A percentile compares a stretch with the other conserved stretches of the same genome.
Evolutionary conservation across 2,113 vertebrate genomes (phyloP).

Genomic region (Sinocyclocheilus rhinocerous): DNA sequence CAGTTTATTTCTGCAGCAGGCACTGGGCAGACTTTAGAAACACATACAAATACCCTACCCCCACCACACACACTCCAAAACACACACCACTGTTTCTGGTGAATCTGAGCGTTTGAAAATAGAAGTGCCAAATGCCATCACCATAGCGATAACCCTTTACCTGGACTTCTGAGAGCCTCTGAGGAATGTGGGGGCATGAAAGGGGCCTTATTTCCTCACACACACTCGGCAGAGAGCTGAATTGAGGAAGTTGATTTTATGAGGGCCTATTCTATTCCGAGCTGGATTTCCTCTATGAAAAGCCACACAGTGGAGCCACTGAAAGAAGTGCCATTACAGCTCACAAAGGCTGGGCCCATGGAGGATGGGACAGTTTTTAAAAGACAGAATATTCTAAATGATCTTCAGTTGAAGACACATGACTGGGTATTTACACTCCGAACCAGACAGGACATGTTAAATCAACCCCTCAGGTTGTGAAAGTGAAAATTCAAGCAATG

Average conservation of each 20-base stretch:
- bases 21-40: conserved; percentile 73
- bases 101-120: conserved; percentile 54
- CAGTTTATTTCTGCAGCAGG: conserved; percentile 76
- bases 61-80: conserved; percentile 21
- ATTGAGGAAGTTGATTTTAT: conserved; percentile 48
- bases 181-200: conserved; percentile 57
- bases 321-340: conserved; percentile 22
- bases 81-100: conserved; percentile 43
- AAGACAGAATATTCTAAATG: background rate
- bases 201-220: conserved; percentile 41
- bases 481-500: background rate
- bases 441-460: background rate
- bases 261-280: conserved; percentile 43
- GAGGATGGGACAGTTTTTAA: background rate
- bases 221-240: conserved; percentile 41
- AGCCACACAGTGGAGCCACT: background rate
- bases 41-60: conserved; percentile 40
- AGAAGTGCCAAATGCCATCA: conserved; percentile 72
- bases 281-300: conserved; percentile 43
- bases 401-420: background rate
- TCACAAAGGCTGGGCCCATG: background rate
- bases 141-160: conserved; percentile 75
- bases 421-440: background rate
- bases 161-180: conserved; percentile 66
- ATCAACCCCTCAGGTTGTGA: background rate